Evolutionary conservation across 2,888 invertebrate species (phyloP), one percentile per base, ranked within the genome.

Genomic region (Lasioglossum zephyrum): DNA sequence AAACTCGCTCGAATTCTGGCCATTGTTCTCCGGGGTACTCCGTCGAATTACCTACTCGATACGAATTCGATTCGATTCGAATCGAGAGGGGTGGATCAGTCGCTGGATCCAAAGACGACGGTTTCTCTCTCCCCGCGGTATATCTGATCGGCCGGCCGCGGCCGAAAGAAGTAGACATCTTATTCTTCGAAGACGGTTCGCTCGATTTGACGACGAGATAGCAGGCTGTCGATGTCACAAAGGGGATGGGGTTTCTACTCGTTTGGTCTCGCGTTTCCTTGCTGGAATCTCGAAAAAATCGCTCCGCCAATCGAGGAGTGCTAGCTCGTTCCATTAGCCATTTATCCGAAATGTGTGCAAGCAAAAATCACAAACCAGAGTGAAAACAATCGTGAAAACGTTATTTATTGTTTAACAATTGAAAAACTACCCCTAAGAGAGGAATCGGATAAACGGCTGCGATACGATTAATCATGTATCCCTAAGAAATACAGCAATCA

Each of bases 121-220:
- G 66, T 81, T 77, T 82, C 82, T 39, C 74, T 44, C 73, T 31
- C 31, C 31, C 31, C 31, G 31, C 9, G 53, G 84, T 74, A 91
- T 91, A 91, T 91, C 91, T 91, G 91, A 91, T 91, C 89, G 89
- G 77, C 66, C 80, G 76, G 49, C 49, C 60, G 79, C 81, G 76
- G 49, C 36, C 60, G 79, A 84, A 82, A 89, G 86, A 82, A 88
- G 83, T 70, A 85, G 85, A 91, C 86, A 84, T 91, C 91, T 91
- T 89, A 91, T 91, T 91, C 89, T 89, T 88, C 87, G 81, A 77
- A 73, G 87, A 87, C 86, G 79, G 86, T 86, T 66, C 85, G 85
- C 80, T 85, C 85, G 90, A 90, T 90, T 90, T 88, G 78, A 89
- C 85, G 77, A 75, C 81, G 85, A 91, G 90, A 90, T 90, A 90